Base-by-base conservation (phyloP, 1,140 invertebrate species). In the Conus betulinus region DNA sequence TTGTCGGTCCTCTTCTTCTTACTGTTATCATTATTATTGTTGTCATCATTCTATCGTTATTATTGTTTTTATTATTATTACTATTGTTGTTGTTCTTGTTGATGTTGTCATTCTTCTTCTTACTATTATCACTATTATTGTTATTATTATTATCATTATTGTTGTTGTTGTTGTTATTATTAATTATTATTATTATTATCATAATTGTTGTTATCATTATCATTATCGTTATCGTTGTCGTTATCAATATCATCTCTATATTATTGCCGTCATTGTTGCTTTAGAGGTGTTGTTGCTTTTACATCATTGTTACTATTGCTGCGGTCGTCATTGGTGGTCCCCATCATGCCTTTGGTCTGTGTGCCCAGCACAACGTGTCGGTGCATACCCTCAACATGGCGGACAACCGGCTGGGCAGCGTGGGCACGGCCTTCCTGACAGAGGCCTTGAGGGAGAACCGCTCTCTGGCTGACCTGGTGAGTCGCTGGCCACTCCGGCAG, bases 311-410 rank as follows among this genome's bases (percentile, higher is more conserved):
- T 0, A 39, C 23, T n/a, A 2, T 63, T 20, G 17, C 17, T 20
- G 17, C 4, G 11, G 17, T 63, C 60, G 17, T 20, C 60, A 1
- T 63, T 79, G 10, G 10, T 27, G 10, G 15, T 39, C 51, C 11
- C 51, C 78, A 15, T 39, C 25, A 63, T 63, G 11, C 67, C 27
- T 74, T 13, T 15, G 39, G 6, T 60, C 84, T n/a, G 23, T 78
- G 74, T 78, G 10, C 5, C 39, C 82, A 89, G 88, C 88, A 89
- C 63, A 89, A 89, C 78, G 87, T 71, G 55, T 85, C 88, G 60
- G 85, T 89, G n/a, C 88, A 89, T 63, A 89, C 85, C 10, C 85
- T 89, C 20, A 86, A 89, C 74, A 71, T 89, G n/a, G 60, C 85
- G 20, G 88, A 86, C 67, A 89, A 89, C 82, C n/a, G 84, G 10